Base-by-base conservation (phyloP, 2,797 vertebrate species). In the Neosalanx taihuensis region DNA sequence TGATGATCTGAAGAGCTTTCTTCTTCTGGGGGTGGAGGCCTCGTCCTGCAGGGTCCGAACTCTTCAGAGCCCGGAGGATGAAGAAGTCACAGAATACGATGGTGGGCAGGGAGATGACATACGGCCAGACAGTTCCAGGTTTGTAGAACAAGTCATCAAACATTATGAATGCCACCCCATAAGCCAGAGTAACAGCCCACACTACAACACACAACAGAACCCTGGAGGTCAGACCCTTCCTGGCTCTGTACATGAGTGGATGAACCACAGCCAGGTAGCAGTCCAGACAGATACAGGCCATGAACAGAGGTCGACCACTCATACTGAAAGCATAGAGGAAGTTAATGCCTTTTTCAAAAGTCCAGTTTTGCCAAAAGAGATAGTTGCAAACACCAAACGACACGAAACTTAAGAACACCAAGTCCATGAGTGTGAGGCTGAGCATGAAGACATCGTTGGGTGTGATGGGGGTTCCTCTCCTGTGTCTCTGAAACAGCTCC, bases 211-310 rank as follows among this genome's bases (percentile, higher is more conserved):
- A 73, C 37, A 79, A 59, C 6, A 72, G 6, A n/a, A 81, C 30
- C 23, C 73, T 72, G 2, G 71, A 69, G 9, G 3, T 17, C 5
- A 83, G 63, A 20, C 72, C 84, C 67, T 80, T 86, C 33, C 49
- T 79, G 10, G 41, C 30, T 60, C 71, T 78, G 67, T 84, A 89
- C 20, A 58, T 12, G 30, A 89, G 58, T 0, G 87, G 89, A 64
- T 87, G 69, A n/a, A 84, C 67, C 58, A 90, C 89, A 26, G 89
- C 85, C 41, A 88, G n/a, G 69, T 82, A 79, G 63, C 84, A 84
- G 62, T 89, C 84, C 67, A 78, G 75, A 65, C 88, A 89, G 49
- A 86, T 73, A 18, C 82, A 90, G 2, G 76, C 76, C n/a, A 83
- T 87, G 0, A 90, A 67, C 1, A 90, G 81, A 70, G 88, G 88